Base-by-base conservation (phyloP, 2,113 vertebrate genomes). In the Corythornis madagascariensis region DNA sequence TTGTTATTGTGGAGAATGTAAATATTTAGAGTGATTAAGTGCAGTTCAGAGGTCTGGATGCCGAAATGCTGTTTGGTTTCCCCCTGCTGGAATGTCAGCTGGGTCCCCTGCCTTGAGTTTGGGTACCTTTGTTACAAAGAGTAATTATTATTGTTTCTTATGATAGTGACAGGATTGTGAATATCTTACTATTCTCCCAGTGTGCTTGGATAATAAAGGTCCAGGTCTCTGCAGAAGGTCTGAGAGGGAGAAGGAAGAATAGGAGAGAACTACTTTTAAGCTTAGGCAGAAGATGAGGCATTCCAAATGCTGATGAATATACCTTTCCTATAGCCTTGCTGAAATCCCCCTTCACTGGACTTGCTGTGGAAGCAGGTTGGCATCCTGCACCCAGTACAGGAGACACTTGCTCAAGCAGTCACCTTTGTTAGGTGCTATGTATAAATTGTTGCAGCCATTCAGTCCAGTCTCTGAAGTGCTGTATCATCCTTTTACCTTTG, bases 1-100 rank as follows among this genome's bases (percentile, higher is more conserved):
- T 1, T 1, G 0, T 42, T 21, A 2, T 7, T 19, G 6, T 3
- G 9, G 33, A 59, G 47, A 8, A 13, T 0, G 1, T 26, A 63
- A 71, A 18, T 42, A 35, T 24, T 71, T 38, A 14, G 2, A 0
- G 3, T 1, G 1, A 2, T 3, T 31, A 63, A 57, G 25, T 33
- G 55, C 70, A 38, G 33, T 53, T 56, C 67, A 70, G 73, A 69
- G 48, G 53, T 72, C 28, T 4, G 4, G 53, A 3, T 86, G 59
- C 59, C 57, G 2, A 3, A 48, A 10, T 38, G 56, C 75, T 48
- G 18, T 48, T 82, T 40, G 59, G 45, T 64, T 78, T 57, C 16
- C 60, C 33, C 71, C 48, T 71, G 43, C 80, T 67, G 28, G 10
- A 19, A 31, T 3, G 0, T 24, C 31, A n/a, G 25, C 45, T 29